These are phyloP conservation scores for Scrobipalpa atriplicella DNA, from an alignment of 2,888 invertebrate genomes.

Conservation along the genomic window DNA sequence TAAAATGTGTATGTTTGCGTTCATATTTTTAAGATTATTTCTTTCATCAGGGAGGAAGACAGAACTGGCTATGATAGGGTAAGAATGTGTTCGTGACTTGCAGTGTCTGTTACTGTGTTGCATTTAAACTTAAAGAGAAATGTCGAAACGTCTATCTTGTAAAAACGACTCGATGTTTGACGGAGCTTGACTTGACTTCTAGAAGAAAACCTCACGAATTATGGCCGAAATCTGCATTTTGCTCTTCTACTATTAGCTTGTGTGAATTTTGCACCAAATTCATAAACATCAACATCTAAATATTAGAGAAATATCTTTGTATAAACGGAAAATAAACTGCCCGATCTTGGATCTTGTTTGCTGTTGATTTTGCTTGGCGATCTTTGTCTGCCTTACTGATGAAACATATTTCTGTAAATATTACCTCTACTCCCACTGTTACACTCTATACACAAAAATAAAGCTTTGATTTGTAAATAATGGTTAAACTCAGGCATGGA, in stretches of 20 bases:
- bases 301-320: neutral
- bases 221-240: slow-evolving; percentile 56
- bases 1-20: slow-evolving; percentile 37
- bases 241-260: slow-evolving; percentile 57
- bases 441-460: slow-evolving; percentile 39
- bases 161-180: slow-evolving; percentile 38
- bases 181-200: slow-evolving; percentile 51
- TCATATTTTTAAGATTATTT: slow-evolving; percentile 66
- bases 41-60: slow-evolving; percentile 83
- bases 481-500: slow-evolving; percentile 67
- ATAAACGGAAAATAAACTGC: slow-evolving; percentile 29
- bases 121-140: slow-evolving; percentile 53
- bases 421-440: slow-evolving; percentile 42
- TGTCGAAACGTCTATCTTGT: slow-evolving; percentile 41
- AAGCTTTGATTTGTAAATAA: slow-evolving; percentile 75
- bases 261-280: slow-evolving; percentile 55
- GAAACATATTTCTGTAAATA: slow-evolving; percentile 69
- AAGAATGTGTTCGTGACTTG: slow-evolving; percentile 77
- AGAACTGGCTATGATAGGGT: slow-evolving; percentile 82
- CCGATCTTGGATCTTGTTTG: slow-evolving; percentile 46
- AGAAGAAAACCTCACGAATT: slow-evolving; percentile 37
- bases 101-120: slow-evolving; percentile 68
- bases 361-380: slow-evolving; percentile 63
- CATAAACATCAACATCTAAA: slow-evolving; percentile 3
- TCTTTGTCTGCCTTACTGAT: slow-evolving; percentile 81